Evolutionary conservation across 2,888 invertebrate genomes (phyloP), one percentile per base, ranked within the genome.

Genomic region (Antitype chi): DNA sequence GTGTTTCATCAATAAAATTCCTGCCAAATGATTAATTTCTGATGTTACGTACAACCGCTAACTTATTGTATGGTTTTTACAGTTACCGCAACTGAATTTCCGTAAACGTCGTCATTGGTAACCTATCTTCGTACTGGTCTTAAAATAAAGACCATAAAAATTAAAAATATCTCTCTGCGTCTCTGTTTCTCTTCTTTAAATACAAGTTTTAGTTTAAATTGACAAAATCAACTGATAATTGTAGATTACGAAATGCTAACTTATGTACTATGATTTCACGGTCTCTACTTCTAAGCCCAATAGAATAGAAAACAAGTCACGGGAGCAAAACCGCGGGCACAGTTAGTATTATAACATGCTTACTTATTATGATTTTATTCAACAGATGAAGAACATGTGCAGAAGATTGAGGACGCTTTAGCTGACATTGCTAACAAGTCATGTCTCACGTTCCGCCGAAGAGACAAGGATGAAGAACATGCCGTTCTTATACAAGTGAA

Each of bases 381-480:
- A 55, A 84, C 89, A 97, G 97, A 95, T 89, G 92, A 95, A 52
- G 90, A 93, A 47, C 93, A 97, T 87, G 83, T 95, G 23, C 88
- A 91, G 70, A 92, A 92, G 81, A 97, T 97, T 81, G 90, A 95
- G 81, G 90, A 90, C 23, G 97, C 92, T 38, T 91, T 97, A 91
- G 90, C 90, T 4, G 97, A 96, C 64, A 95, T 97, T 69, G 92
- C 94, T 15, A 95, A 94, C 75, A 93, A 95, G 23, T 96, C 97
- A 0, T 97, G 97, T 84, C 87, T 97, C 17, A 92, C 86, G 79
- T 96, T 97, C 85, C 90, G 87, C 23, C 78, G 87, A 8, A 91
- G 91, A 69, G 32, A 75, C 81, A 89, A 91, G 17, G 90, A 92
- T 20, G 87, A 90, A 3, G 95, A 96, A 82, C 94, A 95, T 76